These are phyloP conservation scores for Eupsittula cactorum DNA, from an alignment of 2,113 vertebrate species.

Conservation along the genomic window DNA sequence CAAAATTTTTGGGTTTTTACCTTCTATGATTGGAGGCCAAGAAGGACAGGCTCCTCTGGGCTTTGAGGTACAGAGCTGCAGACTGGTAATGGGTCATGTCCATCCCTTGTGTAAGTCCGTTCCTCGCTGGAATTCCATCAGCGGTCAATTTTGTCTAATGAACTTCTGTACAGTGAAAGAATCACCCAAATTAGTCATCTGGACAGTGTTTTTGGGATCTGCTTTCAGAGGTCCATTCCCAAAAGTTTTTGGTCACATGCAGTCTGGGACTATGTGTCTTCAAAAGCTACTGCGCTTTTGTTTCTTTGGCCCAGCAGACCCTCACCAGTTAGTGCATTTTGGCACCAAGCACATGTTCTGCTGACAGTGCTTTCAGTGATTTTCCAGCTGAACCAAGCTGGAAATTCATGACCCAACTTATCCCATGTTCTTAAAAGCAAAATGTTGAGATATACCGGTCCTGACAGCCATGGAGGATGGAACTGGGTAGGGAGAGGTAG, in stretches of 20 bases:
- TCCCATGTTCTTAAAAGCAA: not conserved
- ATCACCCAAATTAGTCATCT: not conserved
- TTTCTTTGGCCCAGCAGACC: not conserved
- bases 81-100: not conserved
- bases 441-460: not conserved
- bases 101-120: not conserved
- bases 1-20: conserved; percentile 91
- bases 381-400: not conserved
- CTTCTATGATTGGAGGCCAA: conserved; percentile 80
- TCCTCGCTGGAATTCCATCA: not conserved
- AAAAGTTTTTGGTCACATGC: not conserved
- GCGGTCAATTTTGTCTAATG: not conserved
- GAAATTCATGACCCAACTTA: not conserved
- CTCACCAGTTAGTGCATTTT: not conserved
- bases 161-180: not conserved
- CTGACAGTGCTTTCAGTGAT: not conserved
- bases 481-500: not conserved
- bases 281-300: not conserved
- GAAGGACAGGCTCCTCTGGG: conserved; percentile 81
- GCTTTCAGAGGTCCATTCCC: not conserved
- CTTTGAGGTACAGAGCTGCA: conserved; percentile 79
- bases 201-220: not conserved
- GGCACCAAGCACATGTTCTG: not conserved
- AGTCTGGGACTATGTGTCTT: not conserved
- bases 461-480: not conserved